phyloP scores from a whole-genome alignment of 2,113 vertebrate species.

The Edolisoma coerulescens region DNA sequence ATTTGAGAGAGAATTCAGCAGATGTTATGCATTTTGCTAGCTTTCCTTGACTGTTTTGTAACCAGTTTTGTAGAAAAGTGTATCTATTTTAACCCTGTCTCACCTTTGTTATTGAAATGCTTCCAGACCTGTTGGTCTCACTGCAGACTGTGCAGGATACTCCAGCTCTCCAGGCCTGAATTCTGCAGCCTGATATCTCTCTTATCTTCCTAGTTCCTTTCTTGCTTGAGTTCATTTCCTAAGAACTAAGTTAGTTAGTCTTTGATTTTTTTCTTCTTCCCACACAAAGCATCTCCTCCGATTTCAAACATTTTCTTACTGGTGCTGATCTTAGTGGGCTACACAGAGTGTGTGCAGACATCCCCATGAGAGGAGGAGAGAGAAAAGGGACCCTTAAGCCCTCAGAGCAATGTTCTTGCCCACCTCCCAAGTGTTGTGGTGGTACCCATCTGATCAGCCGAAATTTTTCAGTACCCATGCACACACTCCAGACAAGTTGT shows the following conservation, averaged over 20 bases:
- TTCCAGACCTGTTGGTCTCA: neutral
- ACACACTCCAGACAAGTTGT: neutral
- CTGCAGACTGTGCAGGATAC: neutral
- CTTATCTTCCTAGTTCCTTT: neutral
- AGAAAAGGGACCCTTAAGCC: neutral
- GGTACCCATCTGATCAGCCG: neutral
- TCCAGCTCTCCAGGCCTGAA: neutral
- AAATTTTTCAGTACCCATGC: neutral
- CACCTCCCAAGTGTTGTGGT: neutral
- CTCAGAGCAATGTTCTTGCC: neutral
- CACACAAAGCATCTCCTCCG: neutral
- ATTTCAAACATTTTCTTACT: neutral
- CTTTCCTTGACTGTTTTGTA: neutral
- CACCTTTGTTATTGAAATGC: neutral
- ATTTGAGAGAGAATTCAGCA: neutral
- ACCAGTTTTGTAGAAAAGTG: neutral
- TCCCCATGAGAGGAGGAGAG: neutral
- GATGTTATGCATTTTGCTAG: neutral
- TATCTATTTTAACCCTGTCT: neutral
- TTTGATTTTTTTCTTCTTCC: conserved; percentile 34
- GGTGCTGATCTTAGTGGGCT: neutral
- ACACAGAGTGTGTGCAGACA: neutral
- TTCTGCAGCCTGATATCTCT: neutral
- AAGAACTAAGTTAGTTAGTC: neutral
- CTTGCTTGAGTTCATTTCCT: neutral